Conservation (phyloP, 2,797 vertebrate genomes). For the Lates japonicus region DNA sequence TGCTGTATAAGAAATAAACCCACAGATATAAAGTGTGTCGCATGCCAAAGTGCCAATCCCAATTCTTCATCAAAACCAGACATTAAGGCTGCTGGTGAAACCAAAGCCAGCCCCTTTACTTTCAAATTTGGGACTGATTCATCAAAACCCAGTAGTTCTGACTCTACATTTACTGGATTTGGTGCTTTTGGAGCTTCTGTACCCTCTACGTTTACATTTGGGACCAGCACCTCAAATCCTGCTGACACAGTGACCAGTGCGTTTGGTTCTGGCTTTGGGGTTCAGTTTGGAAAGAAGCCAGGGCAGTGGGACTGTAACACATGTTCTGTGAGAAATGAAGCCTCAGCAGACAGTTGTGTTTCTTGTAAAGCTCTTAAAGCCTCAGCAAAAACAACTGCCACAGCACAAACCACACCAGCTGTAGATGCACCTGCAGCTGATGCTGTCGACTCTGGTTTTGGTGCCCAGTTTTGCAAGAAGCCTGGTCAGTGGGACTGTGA, state of each 20-base stretch:
- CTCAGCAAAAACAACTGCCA: slow-evolving; percentile 52
- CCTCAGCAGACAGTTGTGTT: slow-evolving; percentile 65
- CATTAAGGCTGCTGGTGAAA: slow-evolving; percentile 56
- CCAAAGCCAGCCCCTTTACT: slow-evolving; percentile 79
- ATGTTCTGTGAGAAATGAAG: slow-evolving; percentile 77
- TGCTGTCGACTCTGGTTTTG: slow-evolving; percentile 78
- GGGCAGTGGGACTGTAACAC: slow-evolving; percentile 76
- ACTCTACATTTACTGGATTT: slow-evolving; percentile 76
- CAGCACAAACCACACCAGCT: slow-evolving; percentile 61
- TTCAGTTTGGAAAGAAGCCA: slow-evolving; percentile 73
- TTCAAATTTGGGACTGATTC: slow-evolving; percentile 86
- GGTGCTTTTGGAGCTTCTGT: slow-evolving; percentile 78
- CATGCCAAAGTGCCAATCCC: slow-evolving; percentile 88
- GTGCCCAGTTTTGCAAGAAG: slow-evolving; percentile 86
- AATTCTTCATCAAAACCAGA: slow-evolving; percentile 71
- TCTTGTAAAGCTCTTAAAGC: slow-evolving; percentile 81
- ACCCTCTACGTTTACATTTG: slow-evolving; percentile 84
- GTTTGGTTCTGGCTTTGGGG: slow-evolving; percentile 75
- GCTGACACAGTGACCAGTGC: slow-evolving; percentile 45
- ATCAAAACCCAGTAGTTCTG: slow-evolving; percentile 64
- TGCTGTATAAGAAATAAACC: slow-evolving; percentile 89
- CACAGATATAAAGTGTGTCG: slow-evolving; percentile 82
- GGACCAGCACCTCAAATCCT: slow-evolving; percentile 67
- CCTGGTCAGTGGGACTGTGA: slow-evolving; percentile 89
- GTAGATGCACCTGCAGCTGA: slow-evolving; percentile 30